Percentiles rank a stretch among this genome's conserved stretches.
These are phyloP conservation scores for Aporrectodea caliginosa DNA, from an alignment of 1,140 invertebrate genomes.

Conservation along the genomic window DNA sequence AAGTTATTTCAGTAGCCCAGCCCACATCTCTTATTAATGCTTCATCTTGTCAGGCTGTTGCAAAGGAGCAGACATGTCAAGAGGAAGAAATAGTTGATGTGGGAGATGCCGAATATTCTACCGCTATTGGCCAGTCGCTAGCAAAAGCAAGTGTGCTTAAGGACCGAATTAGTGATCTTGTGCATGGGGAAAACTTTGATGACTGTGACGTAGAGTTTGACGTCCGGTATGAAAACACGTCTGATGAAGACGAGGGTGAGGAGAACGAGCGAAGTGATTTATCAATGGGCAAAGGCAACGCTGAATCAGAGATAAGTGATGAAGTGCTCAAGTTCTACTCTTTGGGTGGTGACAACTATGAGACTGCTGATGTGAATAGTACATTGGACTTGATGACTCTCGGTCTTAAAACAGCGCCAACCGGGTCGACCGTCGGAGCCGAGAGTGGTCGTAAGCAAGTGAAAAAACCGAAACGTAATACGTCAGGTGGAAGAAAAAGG, in stretches of 20 bases:
- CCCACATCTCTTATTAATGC: no score
- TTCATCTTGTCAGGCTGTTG: no score
- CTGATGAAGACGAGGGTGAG: not conserved
- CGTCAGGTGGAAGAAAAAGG: no score
- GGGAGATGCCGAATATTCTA: not conserved
- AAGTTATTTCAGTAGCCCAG: no score
- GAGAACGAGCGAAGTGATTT: not conserved
- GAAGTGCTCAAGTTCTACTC: slow-evolving; percentile 2
- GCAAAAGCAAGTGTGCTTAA: no score
- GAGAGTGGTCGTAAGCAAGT: no score
- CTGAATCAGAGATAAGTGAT: not conserved
- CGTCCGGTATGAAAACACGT: not conserved
- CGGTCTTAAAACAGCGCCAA: no score
- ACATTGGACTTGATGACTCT: not conserved
- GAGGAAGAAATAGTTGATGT: not conserved
- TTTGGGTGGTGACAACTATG: not conserved
- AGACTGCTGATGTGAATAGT: not conserved
- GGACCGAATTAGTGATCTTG: not conserved
- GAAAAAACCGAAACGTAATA: no score
- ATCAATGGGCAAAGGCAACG: no score
- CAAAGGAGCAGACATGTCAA: not conserved
- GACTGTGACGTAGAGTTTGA: not conserved
- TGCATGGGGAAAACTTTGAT: not conserved
- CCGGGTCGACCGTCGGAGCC: no score
- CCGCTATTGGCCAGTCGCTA: no score